Conservation (phyloP, 2,888 invertebrate genomes). For the Suillia variegata region DNA sequence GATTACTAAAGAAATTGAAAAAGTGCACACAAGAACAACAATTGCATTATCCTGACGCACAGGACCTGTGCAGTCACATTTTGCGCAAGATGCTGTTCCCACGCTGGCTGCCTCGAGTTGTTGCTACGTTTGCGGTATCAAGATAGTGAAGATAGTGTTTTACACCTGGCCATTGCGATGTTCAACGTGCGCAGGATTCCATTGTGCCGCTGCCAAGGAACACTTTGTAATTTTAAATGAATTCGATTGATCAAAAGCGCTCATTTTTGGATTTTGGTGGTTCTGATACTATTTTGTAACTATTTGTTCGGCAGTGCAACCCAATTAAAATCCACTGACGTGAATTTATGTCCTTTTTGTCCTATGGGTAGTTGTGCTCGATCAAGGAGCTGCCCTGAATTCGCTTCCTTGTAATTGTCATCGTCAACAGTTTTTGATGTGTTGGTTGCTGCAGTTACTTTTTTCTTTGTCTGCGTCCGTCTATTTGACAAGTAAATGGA, state of each 20-base stretch:
- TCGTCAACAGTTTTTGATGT: neutral
- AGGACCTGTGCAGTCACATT: slow-evolving; percentile 20
- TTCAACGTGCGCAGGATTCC: slow-evolving; percentile 11
- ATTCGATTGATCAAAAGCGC: no score
- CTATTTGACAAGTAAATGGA: slow-evolving; percentile 6
- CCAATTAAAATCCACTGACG: slow-evolving; percentile 50
- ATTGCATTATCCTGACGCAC: slow-evolving; percentile 1
- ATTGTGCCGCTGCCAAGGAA: no score
- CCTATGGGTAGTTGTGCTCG: slow-evolving; percentile 5
- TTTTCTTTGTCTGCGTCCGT: neutral
- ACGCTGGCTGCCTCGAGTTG: slow-evolving; percentile 31
- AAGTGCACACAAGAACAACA: neutral
- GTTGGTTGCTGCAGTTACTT: neutral
- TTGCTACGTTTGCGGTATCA: slow-evolving; percentile 11
- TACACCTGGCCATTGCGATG: slow-evolving; percentile 39
- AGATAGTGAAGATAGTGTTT: no score
- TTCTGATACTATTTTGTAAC: slow-evolving; percentile 2
- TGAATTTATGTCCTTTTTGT: slow-evolving; percentile 38
- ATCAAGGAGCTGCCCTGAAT: neutral
- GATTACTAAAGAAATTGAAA: neutral
- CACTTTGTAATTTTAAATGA: slow-evolving; percentile 15
- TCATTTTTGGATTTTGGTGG: slow-evolving; percentile 37
- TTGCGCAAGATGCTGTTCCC: slow-evolving; percentile 52
- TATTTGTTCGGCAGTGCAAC: slow-evolving; percentile 25
- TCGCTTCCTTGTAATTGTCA: slow-evolving; percentile 14